These are phyloP conservation scores for Astatoreochromis straeleni DNA, from an alignment of 2,113 vertebrate genomes.

Conservation along the genomic window DNA sequence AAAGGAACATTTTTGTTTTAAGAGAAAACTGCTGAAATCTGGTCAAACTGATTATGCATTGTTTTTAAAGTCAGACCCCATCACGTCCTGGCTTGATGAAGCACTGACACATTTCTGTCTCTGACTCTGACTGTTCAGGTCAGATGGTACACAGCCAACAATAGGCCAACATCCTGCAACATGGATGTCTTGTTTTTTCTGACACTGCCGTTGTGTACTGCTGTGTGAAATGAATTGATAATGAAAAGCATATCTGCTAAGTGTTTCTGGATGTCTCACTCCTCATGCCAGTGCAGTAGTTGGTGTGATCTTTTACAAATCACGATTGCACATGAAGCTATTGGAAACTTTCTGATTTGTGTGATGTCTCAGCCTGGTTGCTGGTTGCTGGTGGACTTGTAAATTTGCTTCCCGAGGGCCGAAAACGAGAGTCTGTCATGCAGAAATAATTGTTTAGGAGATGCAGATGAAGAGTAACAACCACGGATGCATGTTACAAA, in stretches of 20 bases:
- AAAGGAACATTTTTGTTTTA: background rate
- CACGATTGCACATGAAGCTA: background rate
- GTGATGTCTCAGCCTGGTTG: background rate
- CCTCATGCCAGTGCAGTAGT: background rate
- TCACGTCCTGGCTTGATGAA: background rate
- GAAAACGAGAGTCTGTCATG: background rate
- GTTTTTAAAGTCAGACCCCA: background rate
- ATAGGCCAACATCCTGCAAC: background rate
- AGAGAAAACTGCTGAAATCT: background rate
- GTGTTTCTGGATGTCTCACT: background rate
- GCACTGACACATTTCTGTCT: background rate
- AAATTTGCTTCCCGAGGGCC: rapidly evolving
- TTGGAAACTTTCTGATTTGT: background rate
- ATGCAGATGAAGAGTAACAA: background rate
- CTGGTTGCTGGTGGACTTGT: background rate
- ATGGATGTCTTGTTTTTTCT: background rate
- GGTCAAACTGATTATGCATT: background rate
- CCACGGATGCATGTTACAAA: background rate
- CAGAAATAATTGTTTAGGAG: background rate
- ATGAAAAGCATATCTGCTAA: background rate
- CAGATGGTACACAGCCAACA: background rate
- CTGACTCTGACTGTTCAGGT: background rate
- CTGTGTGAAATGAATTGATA: background rate
- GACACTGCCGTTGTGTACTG: background rate
- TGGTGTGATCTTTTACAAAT: background rate